Percentiles rank a stretch among this genome's conserved stretches.
Conservation (phyloP, 2,888 invertebrate species). For the Saturnia pavonia region DNA sequence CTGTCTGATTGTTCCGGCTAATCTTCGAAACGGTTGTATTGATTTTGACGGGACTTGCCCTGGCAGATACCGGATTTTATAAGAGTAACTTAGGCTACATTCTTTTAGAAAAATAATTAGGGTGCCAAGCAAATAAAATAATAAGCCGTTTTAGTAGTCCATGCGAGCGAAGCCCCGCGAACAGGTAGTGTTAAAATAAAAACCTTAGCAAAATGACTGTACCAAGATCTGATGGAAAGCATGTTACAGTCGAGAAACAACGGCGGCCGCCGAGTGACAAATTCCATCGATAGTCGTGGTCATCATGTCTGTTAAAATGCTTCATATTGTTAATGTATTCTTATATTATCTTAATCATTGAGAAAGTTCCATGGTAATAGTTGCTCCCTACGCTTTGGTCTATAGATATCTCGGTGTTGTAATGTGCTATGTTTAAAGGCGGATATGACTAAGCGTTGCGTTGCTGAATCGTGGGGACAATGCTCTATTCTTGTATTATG, state of each 20-base stretch:
- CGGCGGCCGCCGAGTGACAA: background rate
- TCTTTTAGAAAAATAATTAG: no score
- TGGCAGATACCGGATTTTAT: no score
- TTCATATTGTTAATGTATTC: background rate
- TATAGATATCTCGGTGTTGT: conserved; percentile 46
- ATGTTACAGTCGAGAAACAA: background rate
- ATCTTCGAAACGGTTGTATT: no score
- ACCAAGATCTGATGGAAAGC: background rate
- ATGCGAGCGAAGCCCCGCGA: no score
- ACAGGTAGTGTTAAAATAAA: no score
- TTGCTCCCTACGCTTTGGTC: conserved; percentile 46
- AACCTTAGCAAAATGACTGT: no score
- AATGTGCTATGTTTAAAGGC: conserved; percentile 42
- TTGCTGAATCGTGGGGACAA: conserved; percentile 57
- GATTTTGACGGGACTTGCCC: no score
- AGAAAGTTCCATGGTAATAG: conserved; percentile 42
- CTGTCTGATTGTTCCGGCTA: no score
- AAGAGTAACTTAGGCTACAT: no score
- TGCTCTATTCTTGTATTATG: conserved; percentile 54
- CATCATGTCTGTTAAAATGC: background rate
- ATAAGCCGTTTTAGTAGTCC: no score
- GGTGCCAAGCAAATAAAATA: no score
- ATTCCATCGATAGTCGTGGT: background rate
- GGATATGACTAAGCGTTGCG: conserved; percentile 63
- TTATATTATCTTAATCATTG: conserved; percentile 14